Base-by-base conservation (phyloP, 2,797 vertebrate genomes). In the Melanogrammus aeglefinus region DNA sequence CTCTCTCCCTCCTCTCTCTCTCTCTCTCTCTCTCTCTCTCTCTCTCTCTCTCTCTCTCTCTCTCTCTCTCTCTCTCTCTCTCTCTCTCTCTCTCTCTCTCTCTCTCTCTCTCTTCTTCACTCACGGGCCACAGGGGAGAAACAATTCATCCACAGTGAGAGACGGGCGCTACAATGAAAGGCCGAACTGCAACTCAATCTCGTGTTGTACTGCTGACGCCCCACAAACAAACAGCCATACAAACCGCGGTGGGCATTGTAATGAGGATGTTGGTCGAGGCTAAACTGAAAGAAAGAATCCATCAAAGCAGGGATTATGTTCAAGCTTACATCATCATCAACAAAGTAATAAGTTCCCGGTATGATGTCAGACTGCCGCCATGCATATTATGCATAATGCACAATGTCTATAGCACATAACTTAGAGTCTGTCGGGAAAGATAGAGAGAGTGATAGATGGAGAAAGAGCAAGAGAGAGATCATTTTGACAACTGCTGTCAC, bases 51-150 rank as follows among this genome's bases (percentile, higher is more conserved):
- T 51, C 47, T 51, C 47, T 51, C 47, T 51, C 47, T 51, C 47
- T 77, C 76, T 66, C 75, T 76, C 78, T 74, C 74, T 76, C 75
- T 72, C 76, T 73, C 74, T 82, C 63, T 63, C 74, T 72, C 33
- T n/a, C 3, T 79, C 73, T 76, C 73, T 79, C 69, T 77, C 57
- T 47, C 47, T 66, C 51, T n/a, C 51, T 18, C 51, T 57, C 51
- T 57, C 51, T 57, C 51, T 57, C 51, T 57, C 51, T 79, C 57
- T 77, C 33, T 57, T 39, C 73, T 7, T 77, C 51, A 72, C 81
- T 74, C 75, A 79, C 81, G 73, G 75, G 75, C 72, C 73, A 72
- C 41, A 16, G 75, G 44, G 57, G 47, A 76, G 66, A 77, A 78
- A 75, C 5, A 73, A 51, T 18, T n/a, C 2, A 74, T 71, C 39